Conservation (phyloP, 2,888 invertebrate species). For the Ochropacha duplaris region DNA sequence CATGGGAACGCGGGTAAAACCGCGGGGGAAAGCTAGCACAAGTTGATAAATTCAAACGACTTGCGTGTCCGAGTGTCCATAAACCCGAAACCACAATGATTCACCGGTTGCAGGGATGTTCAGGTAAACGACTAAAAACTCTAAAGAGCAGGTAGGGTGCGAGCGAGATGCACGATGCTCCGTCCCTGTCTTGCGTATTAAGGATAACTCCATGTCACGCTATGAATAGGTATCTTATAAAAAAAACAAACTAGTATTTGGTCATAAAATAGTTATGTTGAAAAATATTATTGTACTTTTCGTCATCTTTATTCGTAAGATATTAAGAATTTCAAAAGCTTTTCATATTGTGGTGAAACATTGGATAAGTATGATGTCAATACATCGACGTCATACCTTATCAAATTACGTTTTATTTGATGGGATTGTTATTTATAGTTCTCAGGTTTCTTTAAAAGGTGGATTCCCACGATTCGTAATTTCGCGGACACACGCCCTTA, state of each 20-base stretch:
- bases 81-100: constrained; percentile 32
- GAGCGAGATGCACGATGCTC: constrained; percentile 23
- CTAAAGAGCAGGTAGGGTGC: constrained; percentile 46
- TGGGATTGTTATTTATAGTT: too few relatives aligned
- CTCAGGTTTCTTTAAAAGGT: too few relatives aligned
- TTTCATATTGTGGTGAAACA: background rate
- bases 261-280: background rate
- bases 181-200: constrained; percentile 9
- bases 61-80: constrained; percentile 29
- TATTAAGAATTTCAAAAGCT: background rate
- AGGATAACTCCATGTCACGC: background rate
- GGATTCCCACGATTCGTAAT: too few relatives aligned
- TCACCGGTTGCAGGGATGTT: constrained; percentile 35
- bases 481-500: too few relatives aligned
- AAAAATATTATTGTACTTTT: too few relatives aligned
- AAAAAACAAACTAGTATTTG: background rate
- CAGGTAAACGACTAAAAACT: constrained; percentile 40
- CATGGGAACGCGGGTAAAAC: too few relatives aligned
- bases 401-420: too few relatives aligned
- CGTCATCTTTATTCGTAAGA: too few relatives aligned
- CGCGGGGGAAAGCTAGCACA: too few relatives aligned
- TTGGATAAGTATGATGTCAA: background rate
- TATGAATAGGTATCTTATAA: constrained; percentile 11
- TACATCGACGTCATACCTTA: too few relatives aligned
- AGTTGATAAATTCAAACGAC: constrained; percentile 36